A percentile compares a stretch with the other conserved stretches of the same genome.
phyloP scores from a whole-genome alignment of 2,113 vertebrate genomes.

The Xiphophorus maculatus region DNA sequence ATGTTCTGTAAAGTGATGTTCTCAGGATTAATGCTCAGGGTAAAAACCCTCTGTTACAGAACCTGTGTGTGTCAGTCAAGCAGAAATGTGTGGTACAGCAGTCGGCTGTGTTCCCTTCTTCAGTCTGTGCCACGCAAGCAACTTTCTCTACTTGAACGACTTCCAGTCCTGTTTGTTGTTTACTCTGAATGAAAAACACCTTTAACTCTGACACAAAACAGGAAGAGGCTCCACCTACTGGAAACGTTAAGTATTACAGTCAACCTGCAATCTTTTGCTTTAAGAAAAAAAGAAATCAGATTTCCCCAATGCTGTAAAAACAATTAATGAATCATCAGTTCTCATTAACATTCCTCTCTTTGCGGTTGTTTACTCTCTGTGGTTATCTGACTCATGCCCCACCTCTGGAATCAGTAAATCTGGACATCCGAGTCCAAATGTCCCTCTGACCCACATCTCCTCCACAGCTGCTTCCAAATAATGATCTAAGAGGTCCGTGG shows the following conservation, averaged over 20 bases:
- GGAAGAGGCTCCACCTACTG: not conserved
- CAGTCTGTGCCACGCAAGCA: not conserved
- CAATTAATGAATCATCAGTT: too few species aligned
- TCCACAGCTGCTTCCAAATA: slow-evolving; percentile 56
- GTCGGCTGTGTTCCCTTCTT: not conserved
- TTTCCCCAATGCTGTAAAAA: too few species aligned
- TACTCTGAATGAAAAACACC: too few species aligned
- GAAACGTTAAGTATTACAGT: not conserved
- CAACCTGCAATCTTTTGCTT: not conserved
- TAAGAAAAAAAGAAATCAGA: too few species aligned
- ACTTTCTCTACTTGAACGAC: too few species aligned
- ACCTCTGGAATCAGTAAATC: not conserved
- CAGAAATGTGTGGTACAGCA: not conserved
- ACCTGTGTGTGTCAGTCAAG: not conserved
- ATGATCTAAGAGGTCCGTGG: slow-evolving; percentile 45
- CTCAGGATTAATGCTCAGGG: not conserved
- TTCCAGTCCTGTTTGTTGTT: too few species aligned
- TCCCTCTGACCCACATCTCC: slow-evolving; percentile 46
- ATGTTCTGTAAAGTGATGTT: not conserved
- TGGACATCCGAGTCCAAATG: slow-evolving; percentile 19
- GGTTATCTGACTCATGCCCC: too few species aligned
- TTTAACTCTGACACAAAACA: not conserved
- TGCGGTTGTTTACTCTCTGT: not conserved
- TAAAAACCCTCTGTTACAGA: too few species aligned
- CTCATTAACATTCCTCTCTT: not conserved